Evolutionary conservation across 1,140 invertebrate species (phyloP).

Genomic region (Thalassaphorura encarpata): DNA sequence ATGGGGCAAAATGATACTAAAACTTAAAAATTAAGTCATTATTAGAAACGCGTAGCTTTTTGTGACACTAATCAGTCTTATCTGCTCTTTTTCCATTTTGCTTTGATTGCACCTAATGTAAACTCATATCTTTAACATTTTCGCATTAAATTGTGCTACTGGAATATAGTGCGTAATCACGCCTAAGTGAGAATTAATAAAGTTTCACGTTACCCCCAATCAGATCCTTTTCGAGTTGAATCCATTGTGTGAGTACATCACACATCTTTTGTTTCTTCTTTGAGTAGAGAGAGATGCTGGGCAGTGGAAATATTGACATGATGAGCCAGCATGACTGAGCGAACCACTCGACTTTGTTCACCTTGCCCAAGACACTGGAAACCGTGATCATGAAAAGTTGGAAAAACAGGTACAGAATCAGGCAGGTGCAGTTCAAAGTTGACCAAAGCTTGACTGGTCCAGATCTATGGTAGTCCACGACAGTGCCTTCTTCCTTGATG

Average conservation of each 20-base stretch:
- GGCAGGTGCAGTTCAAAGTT: slow-evolving; percentile 13
- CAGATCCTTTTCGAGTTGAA: slow-evolving; percentile 31
- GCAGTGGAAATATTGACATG: slow-evolving; percentile 30
- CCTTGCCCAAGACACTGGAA: slow-evolving; percentile 21
- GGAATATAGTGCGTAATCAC: no score
- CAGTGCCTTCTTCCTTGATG: slow-evolving; percentile 30
- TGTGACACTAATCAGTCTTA: no score
- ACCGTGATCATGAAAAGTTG: slow-evolving; percentile 32
- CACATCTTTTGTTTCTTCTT: slow-evolving; percentile 29
- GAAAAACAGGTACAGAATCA: slow-evolving; percentile 26
- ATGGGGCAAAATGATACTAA: no score
- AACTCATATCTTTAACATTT: no score
- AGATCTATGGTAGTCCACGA: slow-evolving; percentile 27
- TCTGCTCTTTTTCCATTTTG: no score
- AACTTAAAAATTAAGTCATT: no score
- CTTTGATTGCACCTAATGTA: no score
- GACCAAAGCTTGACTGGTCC: slow-evolving; percentile 28
- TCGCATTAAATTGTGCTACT: no score
- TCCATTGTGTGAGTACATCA: slow-evolving; percentile 31
- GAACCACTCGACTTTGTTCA: slow-evolving; percentile 31
- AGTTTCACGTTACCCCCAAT: slow-evolving; percentile 26
- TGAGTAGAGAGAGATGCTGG: slow-evolving; percentile 28
- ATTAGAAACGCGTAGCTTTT: no score
- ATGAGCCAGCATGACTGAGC: slow-evolving; percentile 31
- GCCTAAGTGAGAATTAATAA: no score